A percentile compares a stretch with the other conserved stretches of the same genome.
These are phyloP conservation scores for Brenthis ino DNA, from an alignment of 2,888 invertebrate species.

Conservation along the genomic window DNA sequence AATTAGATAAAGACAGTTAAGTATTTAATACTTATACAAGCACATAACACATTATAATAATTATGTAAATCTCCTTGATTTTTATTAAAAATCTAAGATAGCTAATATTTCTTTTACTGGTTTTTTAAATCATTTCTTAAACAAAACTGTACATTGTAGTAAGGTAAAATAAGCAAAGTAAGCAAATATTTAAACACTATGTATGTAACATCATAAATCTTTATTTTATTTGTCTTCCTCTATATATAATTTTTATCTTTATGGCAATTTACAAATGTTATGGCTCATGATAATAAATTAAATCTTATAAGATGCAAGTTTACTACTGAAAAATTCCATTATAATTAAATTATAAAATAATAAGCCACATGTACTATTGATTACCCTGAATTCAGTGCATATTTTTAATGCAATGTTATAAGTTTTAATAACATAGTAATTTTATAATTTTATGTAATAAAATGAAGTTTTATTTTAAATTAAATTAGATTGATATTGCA, in stretches of 20 bases:
- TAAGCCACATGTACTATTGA: neutral
- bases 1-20: no score
- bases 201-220: neutral
- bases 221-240: neutral
- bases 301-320: neutral
- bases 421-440: no score
- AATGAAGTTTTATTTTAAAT: neutral
- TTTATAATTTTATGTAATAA: no score
- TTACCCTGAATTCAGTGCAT: neutral
- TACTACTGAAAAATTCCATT: slow-evolving; percentile 4
- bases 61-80: no score
- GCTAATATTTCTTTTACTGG: no score
- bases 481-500: no score
- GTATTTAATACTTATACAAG: no score
- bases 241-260: neutral
- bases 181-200: neutral
- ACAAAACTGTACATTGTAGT: no score
- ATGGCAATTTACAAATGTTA: neutral
- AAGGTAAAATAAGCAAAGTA: no score
- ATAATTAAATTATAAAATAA: neutral
- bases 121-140: no score
- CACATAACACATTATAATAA: no score
- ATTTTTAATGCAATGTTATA: neutral
- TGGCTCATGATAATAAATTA: neutral
- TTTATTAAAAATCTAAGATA: no score